A percentile compares a stretch with the other conserved stretches of the same genome.
phyloP scores from a whole-genome alignment of 1,140 invertebrate species.

The Artemia franciscana region DNA sequence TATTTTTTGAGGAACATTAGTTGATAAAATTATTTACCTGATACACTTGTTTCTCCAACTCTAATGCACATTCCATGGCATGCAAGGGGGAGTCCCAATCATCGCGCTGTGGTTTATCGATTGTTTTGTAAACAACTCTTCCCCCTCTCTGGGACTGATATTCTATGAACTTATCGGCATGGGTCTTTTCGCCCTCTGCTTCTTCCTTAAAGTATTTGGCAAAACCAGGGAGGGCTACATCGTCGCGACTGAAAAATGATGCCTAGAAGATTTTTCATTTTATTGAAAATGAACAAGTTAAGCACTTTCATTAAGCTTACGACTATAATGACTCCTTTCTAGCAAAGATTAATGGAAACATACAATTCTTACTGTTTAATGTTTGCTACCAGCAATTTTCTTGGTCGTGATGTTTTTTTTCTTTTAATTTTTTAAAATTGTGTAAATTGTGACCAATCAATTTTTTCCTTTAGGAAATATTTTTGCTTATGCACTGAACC shows the following conservation, averaged over 20 bases:
- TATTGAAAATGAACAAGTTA: too few species aligned
- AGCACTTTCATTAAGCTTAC: too few species aligned
- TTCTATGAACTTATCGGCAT: slow-evolving; percentile 45
- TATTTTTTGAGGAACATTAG: neutral
- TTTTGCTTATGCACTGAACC: too few species aligned
- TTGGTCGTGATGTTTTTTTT: too few species aligned
- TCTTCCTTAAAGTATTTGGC: slow-evolving; percentile 41
- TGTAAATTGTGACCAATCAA: too few species aligned
- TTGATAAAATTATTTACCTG: slow-evolving; percentile 21
- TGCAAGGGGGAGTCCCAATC: slow-evolving; percentile 37
- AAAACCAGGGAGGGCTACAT: slow-evolving; percentile 47
- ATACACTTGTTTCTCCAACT: slow-evolving; percentile 56
- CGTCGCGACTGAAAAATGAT: slow-evolving; percentile 50
- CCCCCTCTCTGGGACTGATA: slow-evolving; percentile 66
- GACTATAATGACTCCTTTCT: too few species aligned
- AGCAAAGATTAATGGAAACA: too few species aligned
- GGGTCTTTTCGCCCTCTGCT: slow-evolving; percentile 47
- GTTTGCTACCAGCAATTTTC: too few species aligned
- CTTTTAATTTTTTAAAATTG: too few species aligned
- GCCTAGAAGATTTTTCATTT: slow-evolving; percentile 36
- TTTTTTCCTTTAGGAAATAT: too few species aligned
- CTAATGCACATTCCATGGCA: slow-evolving; percentile 41
- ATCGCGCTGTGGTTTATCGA: slow-evolving; percentile 31
- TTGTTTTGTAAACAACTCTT: slow-evolving; percentile 26
- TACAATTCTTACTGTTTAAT: too few species aligned